Evolutionary conservation across 2,888 invertebrate species (phyloP), one percentile per base, ranked within the genome.

Genomic region (Drosophila leonis): DNA sequence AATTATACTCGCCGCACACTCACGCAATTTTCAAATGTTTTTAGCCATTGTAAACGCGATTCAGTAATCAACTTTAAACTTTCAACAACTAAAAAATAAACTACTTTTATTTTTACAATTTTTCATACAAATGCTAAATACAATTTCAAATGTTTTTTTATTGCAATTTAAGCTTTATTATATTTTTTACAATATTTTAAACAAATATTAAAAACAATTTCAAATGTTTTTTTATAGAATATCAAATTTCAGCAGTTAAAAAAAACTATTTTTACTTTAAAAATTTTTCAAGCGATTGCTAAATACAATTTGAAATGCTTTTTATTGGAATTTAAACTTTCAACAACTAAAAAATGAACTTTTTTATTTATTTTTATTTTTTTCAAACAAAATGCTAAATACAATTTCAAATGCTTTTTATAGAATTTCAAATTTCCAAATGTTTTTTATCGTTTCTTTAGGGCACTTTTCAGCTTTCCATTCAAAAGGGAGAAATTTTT

Each of bases 41-140:
- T 63, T 48, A 48, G 44, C 52, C 46, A 52, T 63, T 69, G 13
- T 35, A 63, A 75, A 48, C 65, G 74, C 68, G 41, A 44, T 48
- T 48, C 49, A 31, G 49, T 74, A 68, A 68, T 56, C 72, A 64
- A 68, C 52, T 64, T 68, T 62, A 46, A 75, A 62, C 74, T 65
- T 13, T 9, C 13, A 46, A 18, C 46, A 37, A 20, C 12, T 13
- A 18, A 10, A 72, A 65, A 60, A 68, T 2, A 31, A 49, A 42
- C 42, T 10, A n/a, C n/a, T n/a, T n/a, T n/a, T n/a, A n/a, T n/a
- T n/a, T n/a, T 13, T 41, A 2, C 29, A 48, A 37, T 44, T 41
- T 52, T 41, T 31, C 55, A 60, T 31, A 41, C 64, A 67, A 68
- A 67, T 44, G 35, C 27, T 39, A 42, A 73, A 52, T 31, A 51